Conservation (phyloP, 2,888 invertebrate species). For the Folsomia manolachei region DNA sequence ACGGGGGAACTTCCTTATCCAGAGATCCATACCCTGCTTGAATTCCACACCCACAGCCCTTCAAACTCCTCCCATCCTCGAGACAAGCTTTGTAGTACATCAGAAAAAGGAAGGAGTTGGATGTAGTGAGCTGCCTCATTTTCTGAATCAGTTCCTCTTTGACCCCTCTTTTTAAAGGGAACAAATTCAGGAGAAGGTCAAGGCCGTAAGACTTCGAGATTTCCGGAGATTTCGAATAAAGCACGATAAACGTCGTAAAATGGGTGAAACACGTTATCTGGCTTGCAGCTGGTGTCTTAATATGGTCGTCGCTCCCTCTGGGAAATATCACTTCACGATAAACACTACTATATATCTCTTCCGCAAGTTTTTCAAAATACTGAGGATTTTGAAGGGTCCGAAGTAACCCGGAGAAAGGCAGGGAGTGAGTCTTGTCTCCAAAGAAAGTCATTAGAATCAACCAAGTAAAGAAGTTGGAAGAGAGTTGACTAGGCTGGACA, state of each 20-base stretch:
- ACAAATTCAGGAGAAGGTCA: conserved; percentile 29
- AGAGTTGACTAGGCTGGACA: conserved; percentile 2
- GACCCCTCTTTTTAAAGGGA: conserved; percentile 40
- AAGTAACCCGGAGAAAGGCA: conserved; percentile 30
- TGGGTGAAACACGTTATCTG: conserved; percentile 36
- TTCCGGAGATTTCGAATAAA: conserved; percentile 33
- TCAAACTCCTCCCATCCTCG: conserved; percentile 34
- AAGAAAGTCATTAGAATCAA: conserved; percentile 28
- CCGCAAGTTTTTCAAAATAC: conserved; percentile 29
- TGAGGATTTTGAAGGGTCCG: conserved; percentile 30
- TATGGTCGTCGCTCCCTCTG: not conserved
- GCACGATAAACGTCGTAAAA: conserved; percentile 31
- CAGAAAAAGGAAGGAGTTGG: conserved; percentile 29
- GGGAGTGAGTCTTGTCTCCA: conserved; percentile 7
- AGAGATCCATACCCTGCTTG: conserved; percentile 34
- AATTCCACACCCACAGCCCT: conserved; percentile 42
- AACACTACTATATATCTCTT: conserved; percentile 36
- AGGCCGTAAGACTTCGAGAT: not conserved
- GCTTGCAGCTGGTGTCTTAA: conserved; percentile 22
- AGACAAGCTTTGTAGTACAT: conserved; percentile 41
- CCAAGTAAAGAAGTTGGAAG: conserved; percentile 30
- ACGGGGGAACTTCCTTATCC: conserved; percentile 24
- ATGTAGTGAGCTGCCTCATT: conserved; percentile 28
- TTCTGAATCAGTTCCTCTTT: conserved; percentile 37
- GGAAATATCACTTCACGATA: conserved; percentile 27